Conservation (phyloP, 2,888 invertebrate genomes). For the Molanna angustata region DNA sequence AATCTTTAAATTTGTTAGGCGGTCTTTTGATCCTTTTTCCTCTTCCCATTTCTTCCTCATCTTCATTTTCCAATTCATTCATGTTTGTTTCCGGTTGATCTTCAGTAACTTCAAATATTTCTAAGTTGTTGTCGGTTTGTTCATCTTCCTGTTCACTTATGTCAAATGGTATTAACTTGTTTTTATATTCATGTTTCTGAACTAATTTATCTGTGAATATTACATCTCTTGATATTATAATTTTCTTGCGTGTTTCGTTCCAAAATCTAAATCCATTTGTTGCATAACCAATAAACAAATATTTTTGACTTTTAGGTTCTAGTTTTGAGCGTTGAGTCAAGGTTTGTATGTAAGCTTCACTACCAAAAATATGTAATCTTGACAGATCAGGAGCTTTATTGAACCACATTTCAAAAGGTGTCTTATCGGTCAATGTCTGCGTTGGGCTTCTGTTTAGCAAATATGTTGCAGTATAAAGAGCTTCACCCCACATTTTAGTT, state of each 20-base stretch:
- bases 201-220: background rate
- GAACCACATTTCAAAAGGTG: background rate
- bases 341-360: background rate
- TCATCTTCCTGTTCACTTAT: constrained; percentile 1
- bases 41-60: background rate
- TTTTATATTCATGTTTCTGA: too few species aligned
- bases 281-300: background rate
- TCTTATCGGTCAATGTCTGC: background rate
- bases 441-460: background rate
- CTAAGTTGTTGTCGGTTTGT: background rate
- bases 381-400: background rate
- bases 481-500: background rate
- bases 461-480: background rate
- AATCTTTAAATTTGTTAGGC: background rate
- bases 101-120: background rate
- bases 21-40: background rate
- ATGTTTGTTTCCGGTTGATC: background rate
- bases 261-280: background rate
- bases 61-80: background rate
- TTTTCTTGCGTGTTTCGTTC: background rate
- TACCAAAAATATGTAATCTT: background rate
- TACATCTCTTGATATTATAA: background rate
- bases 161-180: background rate
- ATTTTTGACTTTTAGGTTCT: background rate
- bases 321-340: background rate